These are phyloP conservation scores for Psilopsiagon aymara DNA, from an alignment of 2,113 vertebrate genomes.

Conservation along the genomic window DNA sequence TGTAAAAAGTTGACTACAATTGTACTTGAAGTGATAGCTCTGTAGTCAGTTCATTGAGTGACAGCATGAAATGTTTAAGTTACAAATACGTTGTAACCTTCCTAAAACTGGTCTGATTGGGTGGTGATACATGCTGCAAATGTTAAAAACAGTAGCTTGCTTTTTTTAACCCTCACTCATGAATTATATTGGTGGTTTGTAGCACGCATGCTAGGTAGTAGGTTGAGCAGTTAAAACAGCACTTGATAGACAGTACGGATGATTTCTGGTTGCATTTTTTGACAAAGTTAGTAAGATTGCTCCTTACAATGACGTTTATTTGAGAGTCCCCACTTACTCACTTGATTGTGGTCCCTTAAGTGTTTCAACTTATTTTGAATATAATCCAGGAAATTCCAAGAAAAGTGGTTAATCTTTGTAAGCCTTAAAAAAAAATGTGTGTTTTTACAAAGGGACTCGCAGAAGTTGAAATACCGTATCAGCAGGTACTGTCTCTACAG, in stretches of 20 bases:
- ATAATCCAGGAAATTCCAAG: not conserved
- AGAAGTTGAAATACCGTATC: not conserved
- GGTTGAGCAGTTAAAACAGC: not conserved
- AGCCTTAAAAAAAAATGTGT: not conserved
- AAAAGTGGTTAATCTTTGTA: not conserved
- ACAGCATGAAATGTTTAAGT: rapidly evolving
- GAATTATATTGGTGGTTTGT: not conserved
- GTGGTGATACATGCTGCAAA: not conserved
- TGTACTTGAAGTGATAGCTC: not conserved
- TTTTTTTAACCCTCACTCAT: not conserved
- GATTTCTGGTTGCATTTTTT: not conserved
- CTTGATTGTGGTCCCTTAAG: not conserved
- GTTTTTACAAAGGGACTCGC: not conserved
- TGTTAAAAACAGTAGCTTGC: not conserved
- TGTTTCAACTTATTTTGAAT: not conserved
- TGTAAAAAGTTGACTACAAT: not conserved
- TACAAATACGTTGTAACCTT: not conserved
- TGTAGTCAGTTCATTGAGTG: not conserved
- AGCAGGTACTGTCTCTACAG: not conserved
- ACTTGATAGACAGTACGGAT: not conserved
- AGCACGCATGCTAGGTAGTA: not conserved
- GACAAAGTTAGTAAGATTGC: not conserved
- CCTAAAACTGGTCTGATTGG: not conserved
- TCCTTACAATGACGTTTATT: not conserved
- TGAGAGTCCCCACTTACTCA: not conserved